Base-by-base conservation (phyloP, 2,113 vertebrate species). In the Melanerpes aurifrons region DNA sequence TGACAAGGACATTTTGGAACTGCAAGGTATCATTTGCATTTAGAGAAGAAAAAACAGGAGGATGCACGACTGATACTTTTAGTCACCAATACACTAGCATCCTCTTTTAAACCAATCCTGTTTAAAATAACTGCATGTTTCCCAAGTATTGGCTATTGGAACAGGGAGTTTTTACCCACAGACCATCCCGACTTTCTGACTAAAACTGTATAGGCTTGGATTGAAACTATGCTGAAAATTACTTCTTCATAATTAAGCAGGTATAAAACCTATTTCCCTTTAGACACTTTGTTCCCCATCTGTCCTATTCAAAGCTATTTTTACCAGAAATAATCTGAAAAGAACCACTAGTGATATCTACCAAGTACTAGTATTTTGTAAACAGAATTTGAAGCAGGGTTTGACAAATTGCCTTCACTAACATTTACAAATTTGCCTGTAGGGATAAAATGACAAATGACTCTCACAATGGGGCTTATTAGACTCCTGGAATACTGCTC, bases 371-470 rank as follows among this genome's bases (percentile, higher is more conserved):
- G 45, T 25, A n/a, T 86, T 91, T 92, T 72, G 45, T 70, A 93
- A 93, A 92, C 31, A 92, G 91, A 91, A 82, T 28, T 63, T 92
- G 82, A 94, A 95, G 81, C 88, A 90, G 73, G 24, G 48, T 87
- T 66, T 91, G 91, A 97, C 82, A 96, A 92, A 96, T 86, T 94
- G 67, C 40, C 67, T 88, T 88, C 31, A 58, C 70, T 96, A 93
- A 95, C 75, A 76, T 91, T 91, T 93, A 91, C 93, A 94, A 94
- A 95, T 93, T 83, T 95, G 91, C 84, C 88, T 78, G 63, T 69
- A 82, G 78, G 82, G 88, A 91, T 91, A 94, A 93, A 96, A 94
- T 94, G 86, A 96, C 93, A 97, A 96, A 97, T 92, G 40, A 93
- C 75, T 89, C 80, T 88, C 90, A 93, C 86, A 92, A 59, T 72